A percentile compares a stretch with the other conserved stretches of the same genome.
phyloP scores from a whole-genome alignment of 2,888 invertebrate species.

The Folsomia manolachei region DNA sequence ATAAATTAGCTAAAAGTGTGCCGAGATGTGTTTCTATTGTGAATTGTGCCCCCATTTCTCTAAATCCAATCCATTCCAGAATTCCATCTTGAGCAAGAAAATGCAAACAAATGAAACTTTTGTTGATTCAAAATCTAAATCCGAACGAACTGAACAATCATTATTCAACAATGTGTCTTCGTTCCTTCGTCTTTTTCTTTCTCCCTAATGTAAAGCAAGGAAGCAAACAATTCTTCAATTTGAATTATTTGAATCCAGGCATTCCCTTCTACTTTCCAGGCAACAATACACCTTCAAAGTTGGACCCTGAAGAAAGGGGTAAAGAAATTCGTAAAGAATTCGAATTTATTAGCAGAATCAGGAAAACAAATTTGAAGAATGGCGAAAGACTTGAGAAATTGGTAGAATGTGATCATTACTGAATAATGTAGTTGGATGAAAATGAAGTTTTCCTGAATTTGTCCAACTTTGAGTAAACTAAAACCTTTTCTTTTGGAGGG shows the following conservation, averaged over 20 bases:
- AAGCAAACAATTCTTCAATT: not conserved
- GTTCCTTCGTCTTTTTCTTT: not conserved
- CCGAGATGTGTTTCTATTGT: not conserved
- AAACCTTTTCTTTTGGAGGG: too few species aligned
- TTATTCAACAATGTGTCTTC: not conserved
- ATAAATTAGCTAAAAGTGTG: constrained; percentile 17
- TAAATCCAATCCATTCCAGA: not conserved
- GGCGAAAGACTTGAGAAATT: not conserved
- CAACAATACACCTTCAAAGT: not conserved
- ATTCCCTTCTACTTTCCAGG: too few species aligned
- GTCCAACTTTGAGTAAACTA: too few species aligned
- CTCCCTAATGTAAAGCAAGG: not conserved
- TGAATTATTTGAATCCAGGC: constrained; percentile 3
- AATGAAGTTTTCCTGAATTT: too few species aligned
- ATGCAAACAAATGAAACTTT: not conserved
- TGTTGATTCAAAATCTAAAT: not conserved
- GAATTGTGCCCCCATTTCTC: not conserved
- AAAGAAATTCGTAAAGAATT: not conserved
- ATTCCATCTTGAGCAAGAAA: not conserved
- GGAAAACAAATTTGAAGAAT: not conserved
- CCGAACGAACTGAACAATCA: not conserved
- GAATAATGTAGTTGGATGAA: too few species aligned
- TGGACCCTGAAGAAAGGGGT: not conserved
- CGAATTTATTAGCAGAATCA: not conserved
- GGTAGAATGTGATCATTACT: too few species aligned